These are phyloP conservation scores for Rhingia rostrata DNA, from an alignment of 2,888 invertebrate genomes.

Conservation along the genomic window DNA sequence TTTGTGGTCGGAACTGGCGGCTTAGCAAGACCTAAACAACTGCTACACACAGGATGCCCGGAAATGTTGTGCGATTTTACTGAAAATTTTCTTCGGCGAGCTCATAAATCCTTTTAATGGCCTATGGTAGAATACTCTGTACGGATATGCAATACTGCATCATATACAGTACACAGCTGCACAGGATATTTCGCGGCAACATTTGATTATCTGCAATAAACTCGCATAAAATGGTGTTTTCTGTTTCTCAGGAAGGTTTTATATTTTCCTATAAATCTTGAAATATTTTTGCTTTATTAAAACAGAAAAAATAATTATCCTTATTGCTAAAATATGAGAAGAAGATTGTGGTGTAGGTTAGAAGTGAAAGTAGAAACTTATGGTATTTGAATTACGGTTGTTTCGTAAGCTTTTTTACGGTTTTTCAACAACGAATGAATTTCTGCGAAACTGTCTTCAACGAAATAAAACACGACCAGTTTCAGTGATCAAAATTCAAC, in stretches of 20 bases:
- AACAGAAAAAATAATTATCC: background rate
- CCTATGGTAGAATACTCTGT: constrained; percentile 36
- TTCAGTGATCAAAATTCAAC: no score
- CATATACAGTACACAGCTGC: constrained; percentile 49
- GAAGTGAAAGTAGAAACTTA: no score
- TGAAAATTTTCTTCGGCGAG: constrained; percentile 64
- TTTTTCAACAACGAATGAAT: no score
- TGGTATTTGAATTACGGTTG: no score
- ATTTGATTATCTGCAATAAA: constrained; percentile 67
- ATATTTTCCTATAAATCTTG: constrained; percentile 54
- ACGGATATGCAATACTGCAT: constrained; percentile 16
- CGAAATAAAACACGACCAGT: no score
- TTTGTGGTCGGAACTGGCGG: constrained; percentile 65
- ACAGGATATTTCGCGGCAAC: constrained; percentile 41
- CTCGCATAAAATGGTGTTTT: constrained; percentile 29
- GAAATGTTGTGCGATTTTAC: constrained; percentile 51
- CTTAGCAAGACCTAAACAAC: constrained; percentile 69
- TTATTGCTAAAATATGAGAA: no score
- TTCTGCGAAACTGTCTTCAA: no score
- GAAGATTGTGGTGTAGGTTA: no score
- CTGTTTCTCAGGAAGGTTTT: background rate
- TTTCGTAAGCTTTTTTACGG: no score
- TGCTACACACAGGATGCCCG: constrained; percentile 30
- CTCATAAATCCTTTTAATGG: constrained; percentile 72
- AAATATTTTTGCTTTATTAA: background rate